A percentile compares a stretch with the other conserved stretches of the same genome.
Conservation (phyloP, 2,797 vertebrate species). For the Halcyon chelicuti region DNA sequence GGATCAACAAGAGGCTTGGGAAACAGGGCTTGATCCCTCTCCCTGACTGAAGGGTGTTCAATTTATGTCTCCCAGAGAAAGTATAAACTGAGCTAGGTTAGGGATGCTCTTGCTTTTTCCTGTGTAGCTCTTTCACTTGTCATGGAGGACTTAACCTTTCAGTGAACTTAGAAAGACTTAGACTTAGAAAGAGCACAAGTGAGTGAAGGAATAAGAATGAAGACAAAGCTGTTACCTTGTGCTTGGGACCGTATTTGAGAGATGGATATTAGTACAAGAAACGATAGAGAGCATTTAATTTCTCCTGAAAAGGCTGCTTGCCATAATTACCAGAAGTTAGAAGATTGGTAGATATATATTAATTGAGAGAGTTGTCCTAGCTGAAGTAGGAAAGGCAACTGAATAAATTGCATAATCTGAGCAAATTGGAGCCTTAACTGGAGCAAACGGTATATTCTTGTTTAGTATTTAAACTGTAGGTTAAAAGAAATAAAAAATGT, state of each 20-base stretch:
- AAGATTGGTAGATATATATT: neutral
- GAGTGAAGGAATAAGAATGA: neutral
- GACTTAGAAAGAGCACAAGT: neutral
- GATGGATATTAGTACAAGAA: neutral
- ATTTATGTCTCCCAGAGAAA: neutral
- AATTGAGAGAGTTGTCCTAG: neutral
- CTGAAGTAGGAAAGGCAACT: neutral
- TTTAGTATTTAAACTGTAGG: neutral
- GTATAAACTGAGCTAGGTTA: neutral
- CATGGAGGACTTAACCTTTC: neutral
- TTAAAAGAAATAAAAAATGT: neutral
- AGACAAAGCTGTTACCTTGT: fast-evolving
- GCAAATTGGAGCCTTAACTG: neutral
- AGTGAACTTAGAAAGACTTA: too few species aligned
- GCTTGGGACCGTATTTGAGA: neutral
- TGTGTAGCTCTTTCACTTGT: neutral
- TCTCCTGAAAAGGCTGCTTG: neutral
- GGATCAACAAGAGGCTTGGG: neutral
- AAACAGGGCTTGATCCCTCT: neutral
- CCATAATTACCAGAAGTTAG: neutral
- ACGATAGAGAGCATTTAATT: neutral
- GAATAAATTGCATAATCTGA: neutral
- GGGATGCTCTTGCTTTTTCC: neutral
- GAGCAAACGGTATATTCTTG: neutral
- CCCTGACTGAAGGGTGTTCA: neutral